phyloP scores from a whole-genome alignment of 2,113 vertebrate species.

The Alethe castanea region DNA sequence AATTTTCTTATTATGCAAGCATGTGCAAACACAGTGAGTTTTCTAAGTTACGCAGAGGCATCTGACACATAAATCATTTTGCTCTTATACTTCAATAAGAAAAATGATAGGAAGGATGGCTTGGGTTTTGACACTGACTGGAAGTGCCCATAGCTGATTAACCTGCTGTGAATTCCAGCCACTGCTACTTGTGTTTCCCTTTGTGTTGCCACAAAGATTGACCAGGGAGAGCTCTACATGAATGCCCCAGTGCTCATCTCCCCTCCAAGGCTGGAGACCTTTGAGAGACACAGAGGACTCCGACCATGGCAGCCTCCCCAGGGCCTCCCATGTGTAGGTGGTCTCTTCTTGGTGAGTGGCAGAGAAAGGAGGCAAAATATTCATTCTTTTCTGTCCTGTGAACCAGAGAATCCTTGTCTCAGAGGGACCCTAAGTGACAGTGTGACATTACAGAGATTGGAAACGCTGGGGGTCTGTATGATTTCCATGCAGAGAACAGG shows the following conservation, averaged over 20 bases:
- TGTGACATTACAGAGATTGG: neutral
- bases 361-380: neutral
- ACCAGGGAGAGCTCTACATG: neutral
- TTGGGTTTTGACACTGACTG: neutral
- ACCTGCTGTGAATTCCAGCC: neutral
- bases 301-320: neutral
- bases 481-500: neutral
- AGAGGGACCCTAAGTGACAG: neutral
- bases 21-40: neutral
- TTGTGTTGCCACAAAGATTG: neutral
- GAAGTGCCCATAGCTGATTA: neutral
- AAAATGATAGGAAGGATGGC: neutral
- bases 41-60: neutral
- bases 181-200: neutral
- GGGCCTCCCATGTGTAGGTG: neutral
- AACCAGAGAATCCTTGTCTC: neutral
- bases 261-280: neutral
- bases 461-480: neutral
- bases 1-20: neutral
- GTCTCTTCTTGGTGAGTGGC: neutral
- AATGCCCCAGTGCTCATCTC: neutral
- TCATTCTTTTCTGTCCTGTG: fast-evolving
- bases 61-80: neutral
- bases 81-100: neutral
- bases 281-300: neutral